Evolutionary conservation across 2,113 vertebrate genomes (phyloP).

Genomic region (Craseonycteris thonglongyai): DNA sequence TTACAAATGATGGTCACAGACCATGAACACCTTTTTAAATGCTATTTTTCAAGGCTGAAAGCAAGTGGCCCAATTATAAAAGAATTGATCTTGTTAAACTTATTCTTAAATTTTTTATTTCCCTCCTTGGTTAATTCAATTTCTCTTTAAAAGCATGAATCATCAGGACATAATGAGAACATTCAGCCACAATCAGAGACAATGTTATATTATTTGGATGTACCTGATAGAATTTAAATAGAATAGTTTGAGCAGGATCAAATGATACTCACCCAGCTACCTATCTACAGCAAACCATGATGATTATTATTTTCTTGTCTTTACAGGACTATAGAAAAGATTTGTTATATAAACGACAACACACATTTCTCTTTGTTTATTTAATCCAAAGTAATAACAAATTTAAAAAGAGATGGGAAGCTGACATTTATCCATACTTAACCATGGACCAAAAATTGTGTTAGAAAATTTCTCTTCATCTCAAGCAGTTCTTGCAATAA

Average conservation of each 20-base stretch:
- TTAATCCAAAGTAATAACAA: not conserved
- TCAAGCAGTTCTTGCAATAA: not conserved
- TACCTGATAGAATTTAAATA: conserved; percentile 52
- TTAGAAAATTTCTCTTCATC: not conserved
- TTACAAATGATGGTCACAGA: conserved; percentile 70
- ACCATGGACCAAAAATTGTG: not conserved
- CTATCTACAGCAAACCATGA: not conserved
- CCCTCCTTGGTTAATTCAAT: conserved; percentile 71
- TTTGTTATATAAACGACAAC: conserved; percentile 17
- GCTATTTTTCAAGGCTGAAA: conserved; percentile 71
- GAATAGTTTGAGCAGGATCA: not conserved
- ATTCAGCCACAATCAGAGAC: conserved; percentile 45
- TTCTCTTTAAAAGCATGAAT: conserved; percentile 72
- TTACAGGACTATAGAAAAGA: not conserved
- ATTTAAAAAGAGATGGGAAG: not conserved
- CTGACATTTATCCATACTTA: not conserved
- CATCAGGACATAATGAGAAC: conserved; percentile 69
- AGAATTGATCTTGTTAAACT: conserved; percentile 74
- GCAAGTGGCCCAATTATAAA: conserved; percentile 71
- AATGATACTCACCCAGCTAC: not conserved
- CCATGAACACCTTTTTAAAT: conserved; percentile 71
- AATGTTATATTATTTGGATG: conserved; percentile 54
- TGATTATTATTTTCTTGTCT: conserved; percentile 38
- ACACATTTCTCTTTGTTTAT: not conserved
- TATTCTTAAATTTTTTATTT: conserved; percentile 77